Base-by-base conservation (phyloP, 1,140 invertebrate species). In the Chlorops oryzae region DNA sequence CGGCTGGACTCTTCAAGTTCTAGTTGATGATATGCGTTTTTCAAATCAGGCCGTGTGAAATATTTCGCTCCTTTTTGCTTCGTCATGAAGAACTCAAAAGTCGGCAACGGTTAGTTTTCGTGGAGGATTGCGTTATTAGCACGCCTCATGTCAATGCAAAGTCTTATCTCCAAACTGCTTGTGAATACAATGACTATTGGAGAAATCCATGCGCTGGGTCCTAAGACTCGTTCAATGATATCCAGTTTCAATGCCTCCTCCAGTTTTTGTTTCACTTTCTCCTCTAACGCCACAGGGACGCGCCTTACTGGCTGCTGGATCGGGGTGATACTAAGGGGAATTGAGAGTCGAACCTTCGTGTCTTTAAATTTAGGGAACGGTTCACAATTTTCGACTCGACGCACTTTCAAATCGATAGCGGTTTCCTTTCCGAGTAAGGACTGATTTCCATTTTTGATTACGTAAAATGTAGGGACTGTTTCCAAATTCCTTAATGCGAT, bases 111-210 rank as follows among this genome's bases (percentile, higher is more conserved):
- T 40, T 68, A 65, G 20, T 73, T 63, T 48, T 72, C 61, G 35
- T 63, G 42, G 39, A 57, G n/a, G 6, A 74, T 69, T 1, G 71
- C 71, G 56, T 58, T 32, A 50, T 70, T 72, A 1, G 65, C 72
- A 23, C 51, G 18, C 18, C 72, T 52, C 65, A 74, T 71, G 40
- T 75, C 67, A 3, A 74, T 38, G 51, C 69, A 73, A 21, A 75
- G 42, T n/a, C 72, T 44, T 3, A 70, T 35, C 32, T 73, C 65
- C 4, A 59, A 61, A 40, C 62, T 47, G 21, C 49, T 39, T 43
- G 69, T 73, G 3, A 61, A 18, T 9, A 65, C 51, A 10, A 62
- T 61, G 3, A 70, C 63, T 9, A 73, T 45, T 3, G 72, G 70
- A 20, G 70, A 72, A 27, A 74, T 54, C 67, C 70, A 74, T 45